Evolutionary conservation across 2,888 invertebrate genomes (phyloP).

Genomic region (Agrypnus murinus): DNA sequence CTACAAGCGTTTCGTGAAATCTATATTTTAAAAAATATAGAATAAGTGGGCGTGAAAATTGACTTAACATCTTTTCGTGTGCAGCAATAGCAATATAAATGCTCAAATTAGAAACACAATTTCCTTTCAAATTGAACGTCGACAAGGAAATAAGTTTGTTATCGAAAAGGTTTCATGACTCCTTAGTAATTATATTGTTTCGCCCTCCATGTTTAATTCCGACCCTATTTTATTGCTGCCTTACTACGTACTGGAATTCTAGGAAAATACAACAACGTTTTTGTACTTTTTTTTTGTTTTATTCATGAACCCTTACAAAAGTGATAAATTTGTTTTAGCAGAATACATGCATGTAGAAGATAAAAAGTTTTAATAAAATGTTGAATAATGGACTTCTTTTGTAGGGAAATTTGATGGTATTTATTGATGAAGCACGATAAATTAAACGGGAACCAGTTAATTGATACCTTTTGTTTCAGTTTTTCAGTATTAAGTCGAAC

Average conservation of each 20-base stretch:
- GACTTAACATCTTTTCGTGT: conserved; percentile 21
- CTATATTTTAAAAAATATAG: no score
- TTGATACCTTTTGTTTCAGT: conserved; percentile 18
- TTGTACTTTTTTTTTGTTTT: neutral
- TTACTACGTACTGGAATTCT: neutral
- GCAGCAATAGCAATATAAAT: neutral
- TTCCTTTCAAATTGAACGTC: conserved; percentile 34
- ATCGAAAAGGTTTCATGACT: conserved; percentile 37
- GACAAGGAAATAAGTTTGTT: conserved; percentile 37
- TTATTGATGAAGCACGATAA: conserved; percentile 6
- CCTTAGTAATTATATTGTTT: conserved; percentile 18
- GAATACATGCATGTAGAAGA: no score
- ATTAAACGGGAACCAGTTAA: conserved; percentile 5
- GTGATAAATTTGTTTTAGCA: neutral
- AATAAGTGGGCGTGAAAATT: conserved; percentile 19
- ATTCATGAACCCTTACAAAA: neutral
- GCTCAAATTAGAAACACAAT: conserved; percentile 34
- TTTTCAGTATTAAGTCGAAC: conserved; percentile 6
- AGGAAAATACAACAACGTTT: neutral
- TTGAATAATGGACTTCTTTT: neutral
- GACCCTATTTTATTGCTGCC: neutral
- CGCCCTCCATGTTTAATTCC: conserved; percentile 3
- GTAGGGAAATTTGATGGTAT: neutral
- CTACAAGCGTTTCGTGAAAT: no score
- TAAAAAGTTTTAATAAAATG: no score